phyloP scores from a whole-genome alignment of 1,140 invertebrate genomes.

The Megalopta genalis region DNA sequence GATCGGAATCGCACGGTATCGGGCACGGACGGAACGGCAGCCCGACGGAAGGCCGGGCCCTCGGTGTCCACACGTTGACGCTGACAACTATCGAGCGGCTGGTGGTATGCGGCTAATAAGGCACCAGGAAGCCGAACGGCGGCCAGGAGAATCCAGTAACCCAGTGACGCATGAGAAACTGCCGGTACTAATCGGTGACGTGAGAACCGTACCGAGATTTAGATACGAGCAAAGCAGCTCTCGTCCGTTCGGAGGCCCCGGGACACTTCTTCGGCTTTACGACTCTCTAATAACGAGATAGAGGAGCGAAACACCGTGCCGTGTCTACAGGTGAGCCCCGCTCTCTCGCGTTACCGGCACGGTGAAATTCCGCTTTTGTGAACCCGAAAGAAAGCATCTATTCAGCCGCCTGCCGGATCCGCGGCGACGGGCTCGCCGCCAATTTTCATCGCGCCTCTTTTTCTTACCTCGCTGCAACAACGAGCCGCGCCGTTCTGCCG shows the following conservation, averaged over 20 bases:
- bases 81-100: not conserved
- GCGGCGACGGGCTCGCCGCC: slow-evolving; percentile 15
- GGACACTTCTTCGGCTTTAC: slow-evolving; percentile 40
- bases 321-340: not conserved
- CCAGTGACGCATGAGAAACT: slow-evolving; percentile 65
- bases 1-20: slow-evolving; percentile 15
- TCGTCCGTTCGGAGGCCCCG: slow-evolving; percentile 7
- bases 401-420: slow-evolving; percentile 46
- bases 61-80: not conserved
- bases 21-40: not conserved
- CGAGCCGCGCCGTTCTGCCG: not conserved
- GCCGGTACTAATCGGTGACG: slow-evolving; percentile 52
- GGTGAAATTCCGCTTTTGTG: slow-evolving; percentile 59
- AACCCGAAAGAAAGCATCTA: slow-evolving; percentile 50
- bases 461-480: not conserved
- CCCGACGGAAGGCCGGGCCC: not conserved
- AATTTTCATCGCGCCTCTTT: slow-evolving; percentile 39
- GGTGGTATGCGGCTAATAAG: slow-evolving; percentile 40
- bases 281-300: slow-evolving; percentile 61
- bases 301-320: not conserved
- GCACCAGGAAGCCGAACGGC: slow-evolving; percentile 29
- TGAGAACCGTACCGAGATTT: slow-evolving; percentile 59
- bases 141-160: slow-evolving; percentile 58
- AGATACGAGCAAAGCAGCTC: slow-evolving; percentile 37
- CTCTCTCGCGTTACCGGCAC: slow-evolving; percentile 26